Base-by-base conservation (phyloP, 2,113 vertebrate genomes). In the Xenotilapia caudafasciata region DNA sequence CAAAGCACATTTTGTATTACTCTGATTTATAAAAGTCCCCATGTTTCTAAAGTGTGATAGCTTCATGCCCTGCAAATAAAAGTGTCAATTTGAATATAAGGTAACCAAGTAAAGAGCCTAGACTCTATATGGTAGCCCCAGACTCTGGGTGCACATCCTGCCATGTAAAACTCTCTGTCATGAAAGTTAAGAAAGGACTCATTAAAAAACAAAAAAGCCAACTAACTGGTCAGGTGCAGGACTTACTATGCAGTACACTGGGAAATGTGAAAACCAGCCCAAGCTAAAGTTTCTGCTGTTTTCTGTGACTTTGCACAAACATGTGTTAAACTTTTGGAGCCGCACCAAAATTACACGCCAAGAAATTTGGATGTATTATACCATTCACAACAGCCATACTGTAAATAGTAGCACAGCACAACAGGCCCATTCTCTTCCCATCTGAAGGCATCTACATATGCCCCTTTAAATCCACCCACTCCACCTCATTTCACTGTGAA, bases 261-360 rank as follows among this genome's bases (percentile, higher is more conserved):
- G 14, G 9, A 47, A 28, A n/a, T 15, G 79, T 54, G 62, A 68
- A 15, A 31, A 58, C 40, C 9, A 62, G 51, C 26, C 51, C 54
- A 75, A 58, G 79, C 23, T 13, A 21, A 26, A 40, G 88, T 92
- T 79, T 86, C 38, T 54, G 4, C 47, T 89, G 87, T 87, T 86
- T 73, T 75, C 47, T 92, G 93, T 93, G 86, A 86, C 82, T 86
- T 86, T 68, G 87, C 93, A 93, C 90, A 79, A 89, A 94, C 93
- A 89, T 85, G 90, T 83, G 73, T 87, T 75, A 84, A 91, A 93
- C 54, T 47, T 81, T 92, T 73, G 89, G 83, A 73, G 93, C 83
- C 80, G 79, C 80, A 38, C 38, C 68, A 14, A 55, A 87, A 79
- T 79, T 54, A 86, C 33, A 54, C 86, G 92, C 92, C 90, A 95